These are phyloP conservation scores for Heterodera filipjevi DNA, from an alignment of 2,888 invertebrate genomes.

Conservation along the genomic window DNA sequence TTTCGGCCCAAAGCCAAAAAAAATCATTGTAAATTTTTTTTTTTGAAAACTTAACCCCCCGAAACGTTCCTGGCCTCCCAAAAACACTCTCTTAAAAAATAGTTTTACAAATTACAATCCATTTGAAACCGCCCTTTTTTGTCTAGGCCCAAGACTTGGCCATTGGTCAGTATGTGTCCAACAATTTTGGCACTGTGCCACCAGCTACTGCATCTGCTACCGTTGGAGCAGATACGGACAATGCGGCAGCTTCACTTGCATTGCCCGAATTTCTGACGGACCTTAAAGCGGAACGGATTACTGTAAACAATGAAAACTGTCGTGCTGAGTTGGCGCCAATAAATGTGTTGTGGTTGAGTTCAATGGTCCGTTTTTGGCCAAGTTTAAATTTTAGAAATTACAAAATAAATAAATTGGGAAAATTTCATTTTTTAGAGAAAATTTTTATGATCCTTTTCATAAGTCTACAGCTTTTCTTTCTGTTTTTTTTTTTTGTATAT, in stretches of 20 bases:
- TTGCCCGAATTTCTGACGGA: constrained; percentile 6
- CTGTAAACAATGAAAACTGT: background rate
- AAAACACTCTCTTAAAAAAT: no score
- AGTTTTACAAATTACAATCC: no score
- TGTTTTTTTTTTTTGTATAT: no score
- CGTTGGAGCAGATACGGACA: background rate
- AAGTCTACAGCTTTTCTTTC: no score
- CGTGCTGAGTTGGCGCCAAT: background rate
- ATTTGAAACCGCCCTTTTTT: background rate
- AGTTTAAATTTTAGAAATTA: background rate
- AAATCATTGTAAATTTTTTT: no score
- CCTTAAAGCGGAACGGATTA: constrained; percentile 1
- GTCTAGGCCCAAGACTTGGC: background rate
- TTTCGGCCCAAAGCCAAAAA: no score
- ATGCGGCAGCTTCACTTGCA: background rate
- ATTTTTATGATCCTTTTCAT: no score
- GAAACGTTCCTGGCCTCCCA: no score
- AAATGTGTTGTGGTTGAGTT: background rate
- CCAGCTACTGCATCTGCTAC: background rate
- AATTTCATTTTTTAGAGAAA: no score
- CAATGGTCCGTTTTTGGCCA: background rate
- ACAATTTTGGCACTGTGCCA: background rate
- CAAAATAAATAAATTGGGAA: no score
- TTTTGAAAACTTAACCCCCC: no score
- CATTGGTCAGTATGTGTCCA: background rate